Conservation (phyloP, 2,888 invertebrate genomes). For the Cecidostiba fungosa region DNA sequence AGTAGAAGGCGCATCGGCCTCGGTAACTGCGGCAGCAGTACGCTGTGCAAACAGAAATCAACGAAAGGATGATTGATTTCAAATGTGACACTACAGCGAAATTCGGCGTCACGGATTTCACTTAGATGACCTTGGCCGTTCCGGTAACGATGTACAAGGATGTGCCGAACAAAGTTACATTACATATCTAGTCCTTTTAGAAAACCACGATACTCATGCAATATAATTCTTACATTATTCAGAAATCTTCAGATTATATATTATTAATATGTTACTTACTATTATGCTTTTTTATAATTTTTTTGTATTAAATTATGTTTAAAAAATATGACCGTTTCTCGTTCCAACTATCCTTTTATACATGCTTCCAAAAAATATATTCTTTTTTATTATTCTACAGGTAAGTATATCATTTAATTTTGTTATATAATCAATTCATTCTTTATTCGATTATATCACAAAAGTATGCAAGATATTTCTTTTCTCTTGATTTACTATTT, state of each 20-base stretch:
- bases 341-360: not conserved
- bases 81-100: not conserved
- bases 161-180: constrained; percentile 39
- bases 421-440: too few relatives aligned
- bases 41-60: constrained; percentile 22
- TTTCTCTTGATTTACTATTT: too few relatives aligned
- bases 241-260: constrained; percentile 31
- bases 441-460: too few relatives aligned
- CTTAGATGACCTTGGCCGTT: constrained; percentile 16
- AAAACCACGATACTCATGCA: constrained; percentile 52
- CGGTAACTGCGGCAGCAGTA: not conserved
- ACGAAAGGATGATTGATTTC: constrained; percentile 39
- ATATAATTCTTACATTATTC: constrained; percentile 22
- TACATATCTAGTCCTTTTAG: constrained; percentile 59
- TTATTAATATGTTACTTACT: constrained; percentile 29
- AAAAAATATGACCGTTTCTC: not conserved
- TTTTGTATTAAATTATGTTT: constrained; percentile 55
- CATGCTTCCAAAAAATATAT: too few relatives aligned
- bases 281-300: constrained; percentile 33
- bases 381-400: too few relatives aligned
- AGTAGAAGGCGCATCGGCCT: not conserved
- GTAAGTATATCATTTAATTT: too few relatives aligned
- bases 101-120: not conserved
- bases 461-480: too few relatives aligned
- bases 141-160: not conserved